Percentiles rank a stretch among this genome's conserved stretches.
Evolutionary conservation across 2,113 vertebrate species (phyloP).

Genomic region (Zosterops japonicus): DNA sequence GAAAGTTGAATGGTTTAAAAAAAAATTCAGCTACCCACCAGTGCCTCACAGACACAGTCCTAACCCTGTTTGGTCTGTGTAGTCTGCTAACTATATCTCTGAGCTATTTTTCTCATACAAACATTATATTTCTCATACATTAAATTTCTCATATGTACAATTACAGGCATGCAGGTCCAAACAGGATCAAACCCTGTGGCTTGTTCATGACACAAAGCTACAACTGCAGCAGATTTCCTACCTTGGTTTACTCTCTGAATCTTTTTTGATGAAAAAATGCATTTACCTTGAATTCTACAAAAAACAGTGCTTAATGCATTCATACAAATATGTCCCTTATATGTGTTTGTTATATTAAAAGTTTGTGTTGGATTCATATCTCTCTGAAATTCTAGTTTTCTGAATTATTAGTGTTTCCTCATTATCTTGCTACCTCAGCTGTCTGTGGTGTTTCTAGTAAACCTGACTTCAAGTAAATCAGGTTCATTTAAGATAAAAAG

Average conservation of each 20-base stretch:
- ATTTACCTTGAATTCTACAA: neutral
- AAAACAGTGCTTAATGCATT: neutral
- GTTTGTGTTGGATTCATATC: accelerated
- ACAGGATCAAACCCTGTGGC: neutral
- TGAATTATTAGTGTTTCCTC: neutral
- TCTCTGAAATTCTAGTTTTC: neutral
- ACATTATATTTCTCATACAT: neutral
- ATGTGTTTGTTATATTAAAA: neutral
- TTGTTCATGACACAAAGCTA: neutral
- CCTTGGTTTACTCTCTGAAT: neutral
- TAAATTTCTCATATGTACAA: neutral
- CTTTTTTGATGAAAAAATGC: neutral
- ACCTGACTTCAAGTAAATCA: neutral
- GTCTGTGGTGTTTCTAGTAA: neutral
- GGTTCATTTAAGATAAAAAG: neutral
- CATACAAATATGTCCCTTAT: neutral
- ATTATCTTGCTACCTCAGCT: neutral
- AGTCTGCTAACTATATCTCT: neutral
- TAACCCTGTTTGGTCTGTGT: neutral
- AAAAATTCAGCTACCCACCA: neutral
- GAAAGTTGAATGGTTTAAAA: neutral
- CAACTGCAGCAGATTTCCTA: neutral
- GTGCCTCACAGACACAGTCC: neutral
- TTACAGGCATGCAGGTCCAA: neutral
- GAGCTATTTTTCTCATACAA: neutral